phyloP scores from a whole-genome alignment of 2,113 vertebrate genomes.

The Cyphomyrus plagiostoma region DNA sequence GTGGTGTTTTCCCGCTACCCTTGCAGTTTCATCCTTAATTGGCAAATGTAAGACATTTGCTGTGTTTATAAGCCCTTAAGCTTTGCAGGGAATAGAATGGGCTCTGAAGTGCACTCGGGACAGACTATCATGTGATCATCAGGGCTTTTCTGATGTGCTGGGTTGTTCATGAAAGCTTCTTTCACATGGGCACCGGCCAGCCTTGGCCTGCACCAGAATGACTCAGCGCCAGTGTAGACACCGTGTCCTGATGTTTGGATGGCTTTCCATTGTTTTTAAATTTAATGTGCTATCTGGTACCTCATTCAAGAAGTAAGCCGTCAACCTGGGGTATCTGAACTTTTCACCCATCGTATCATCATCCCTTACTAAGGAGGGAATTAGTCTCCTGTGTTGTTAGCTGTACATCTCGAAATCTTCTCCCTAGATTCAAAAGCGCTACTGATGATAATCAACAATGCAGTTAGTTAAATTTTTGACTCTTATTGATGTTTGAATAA shows the following conservation, averaged over 20 bases:
- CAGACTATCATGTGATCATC: conserved; percentile 12
- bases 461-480: neutral
- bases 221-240: neutral
- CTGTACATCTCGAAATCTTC: neutral
- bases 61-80: conserved; percentile 3
- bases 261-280: neutral
- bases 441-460: neutral
- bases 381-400: neutral
- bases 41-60: neutral
- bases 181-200: neutral
- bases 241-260: neutral
- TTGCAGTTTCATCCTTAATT: neutral
- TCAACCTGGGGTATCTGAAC: neutral
- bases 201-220: neutral
- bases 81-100: neutral
- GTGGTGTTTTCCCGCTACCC: neutral
- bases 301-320: neutral
- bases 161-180: neutral
- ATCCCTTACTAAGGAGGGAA: neutral
- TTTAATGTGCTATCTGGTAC: neutral
- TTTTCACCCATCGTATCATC: neutral
- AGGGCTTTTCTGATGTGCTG: neutral
- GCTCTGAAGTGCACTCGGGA: neutral
- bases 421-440: neutral
- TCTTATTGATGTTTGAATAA: neutral